These are phyloP conservation scores for Nasonia oneida DNA, from an alignment of 2,888 invertebrate genomes.

Conservation along the genomic window DNA sequence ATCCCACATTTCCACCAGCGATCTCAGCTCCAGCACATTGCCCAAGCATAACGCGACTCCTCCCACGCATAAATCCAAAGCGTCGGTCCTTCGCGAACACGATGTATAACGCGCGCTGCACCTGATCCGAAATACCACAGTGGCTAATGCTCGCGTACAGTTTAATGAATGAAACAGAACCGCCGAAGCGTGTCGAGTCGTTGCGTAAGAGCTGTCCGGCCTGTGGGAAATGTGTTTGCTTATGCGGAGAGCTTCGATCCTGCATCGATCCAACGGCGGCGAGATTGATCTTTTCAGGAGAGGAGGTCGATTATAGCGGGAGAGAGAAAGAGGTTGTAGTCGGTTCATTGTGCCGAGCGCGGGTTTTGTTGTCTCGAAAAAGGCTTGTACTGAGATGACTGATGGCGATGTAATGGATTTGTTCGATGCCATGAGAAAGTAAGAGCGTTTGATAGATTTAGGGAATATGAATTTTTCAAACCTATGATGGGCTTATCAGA, in stretches of 20 bases:
- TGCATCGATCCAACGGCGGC: background rate
- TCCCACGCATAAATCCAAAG: slow-evolving; percentile 16
- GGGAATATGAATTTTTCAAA: too few relatives aligned
- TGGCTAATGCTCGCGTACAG: background rate
- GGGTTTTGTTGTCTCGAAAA: background rate
- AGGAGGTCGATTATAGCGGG: background rate
- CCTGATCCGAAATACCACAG: slow-evolving; percentile 38
- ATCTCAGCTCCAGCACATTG: background rate
- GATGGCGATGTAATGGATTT: background rate
- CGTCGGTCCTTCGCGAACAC: background rate
- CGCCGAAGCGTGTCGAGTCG: slow-evolving; percentile 38
- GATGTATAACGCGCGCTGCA: background rate
- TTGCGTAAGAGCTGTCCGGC: slow-evolving; percentile 10
- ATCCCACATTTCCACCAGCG: background rate
- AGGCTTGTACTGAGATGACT: background rate
- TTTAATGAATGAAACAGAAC: slow-evolving; percentile 39
- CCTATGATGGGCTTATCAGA: too few relatives aligned
- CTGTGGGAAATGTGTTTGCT: slow-evolving; percentile 3
- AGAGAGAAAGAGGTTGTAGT: background rate
- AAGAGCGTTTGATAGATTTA: background rate
- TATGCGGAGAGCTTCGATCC: background rate
- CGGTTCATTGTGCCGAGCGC: background rate
- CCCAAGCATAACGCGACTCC: slow-evolving; percentile 9
- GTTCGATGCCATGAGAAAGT: background rate
- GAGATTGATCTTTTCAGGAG: background rate